These are phyloP conservation scores for Karalla daura DNA, from an alignment of 2,797 vertebrate species.

Conservation along the genomic window DNA sequence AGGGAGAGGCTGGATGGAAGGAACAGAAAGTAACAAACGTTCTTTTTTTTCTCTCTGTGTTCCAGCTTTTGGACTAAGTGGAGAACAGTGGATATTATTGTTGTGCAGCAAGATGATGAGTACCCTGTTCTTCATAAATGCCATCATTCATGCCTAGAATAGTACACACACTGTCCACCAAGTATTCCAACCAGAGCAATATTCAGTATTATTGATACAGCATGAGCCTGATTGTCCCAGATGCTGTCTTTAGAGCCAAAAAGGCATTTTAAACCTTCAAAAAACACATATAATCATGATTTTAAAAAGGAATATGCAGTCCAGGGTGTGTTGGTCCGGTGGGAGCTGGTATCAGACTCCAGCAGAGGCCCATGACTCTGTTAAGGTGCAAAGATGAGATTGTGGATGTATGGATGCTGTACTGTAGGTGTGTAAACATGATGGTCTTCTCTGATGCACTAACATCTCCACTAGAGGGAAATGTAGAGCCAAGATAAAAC, in stretches of 20 bases:
- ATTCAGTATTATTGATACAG: conserved; percentile 16
- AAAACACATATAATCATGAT: too few species aligned
- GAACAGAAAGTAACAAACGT: conserved; percentile 28
- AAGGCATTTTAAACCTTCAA: too few species aligned
- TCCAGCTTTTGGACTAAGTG: conserved; percentile 27
- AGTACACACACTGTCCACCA: conserved; percentile 61
- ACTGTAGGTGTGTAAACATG: neutral
- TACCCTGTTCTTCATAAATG: conserved; percentile 66
- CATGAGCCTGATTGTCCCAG: conserved; percentile 1
- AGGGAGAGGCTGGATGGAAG: conserved; percentile 19
- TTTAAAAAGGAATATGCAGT: too few species aligned
- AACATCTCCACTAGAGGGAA: conserved; percentile 55
- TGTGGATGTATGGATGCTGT: neutral
- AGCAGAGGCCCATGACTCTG: too few species aligned
- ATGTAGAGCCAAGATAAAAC: conserved; percentile 26
- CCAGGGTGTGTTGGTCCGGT: too few species aligned
- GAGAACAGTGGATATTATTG: conserved; percentile 76
- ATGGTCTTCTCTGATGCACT: neutral
- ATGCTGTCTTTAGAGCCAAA: too few species aligned
- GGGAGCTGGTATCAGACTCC: too few species aligned
- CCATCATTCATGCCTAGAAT: conserved; percentile 72
- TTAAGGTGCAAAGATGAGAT: neutral
- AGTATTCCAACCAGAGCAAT: conserved; percentile 35
- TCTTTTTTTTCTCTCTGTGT: conserved; percentile 38
- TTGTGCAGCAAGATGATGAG: conserved; percentile 57